Conservation (phyloP, 2,888 invertebrate species). For the Bugulina stolonifera region DNA sequence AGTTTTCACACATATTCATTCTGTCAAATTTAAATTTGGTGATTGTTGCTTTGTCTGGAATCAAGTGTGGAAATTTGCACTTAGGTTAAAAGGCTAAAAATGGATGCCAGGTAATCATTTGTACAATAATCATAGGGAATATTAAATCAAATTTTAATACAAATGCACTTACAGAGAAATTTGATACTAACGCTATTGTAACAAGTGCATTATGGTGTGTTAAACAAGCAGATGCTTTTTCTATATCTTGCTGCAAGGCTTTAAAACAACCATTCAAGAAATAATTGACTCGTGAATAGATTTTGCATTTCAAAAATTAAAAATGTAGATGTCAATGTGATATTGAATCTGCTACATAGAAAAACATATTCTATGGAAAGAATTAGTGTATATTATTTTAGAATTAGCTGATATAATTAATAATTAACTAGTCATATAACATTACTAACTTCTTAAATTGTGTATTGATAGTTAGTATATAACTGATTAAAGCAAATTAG, state of each 20-base stretch:
- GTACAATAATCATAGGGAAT: neutral
- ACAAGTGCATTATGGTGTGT: neutral
- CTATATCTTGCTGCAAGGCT: constrained; percentile 3
- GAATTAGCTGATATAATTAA: constrained; percentile 15
- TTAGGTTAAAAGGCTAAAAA: neutral
- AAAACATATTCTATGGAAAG: constrained; percentile 6
- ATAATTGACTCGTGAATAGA: constrained; percentile 9
- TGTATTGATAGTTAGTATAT: neutral
- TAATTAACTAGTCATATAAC: constrained; percentile 16
- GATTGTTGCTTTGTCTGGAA: neutral
- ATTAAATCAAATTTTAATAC: constrained; percentile 14
- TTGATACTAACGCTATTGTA: neutral
- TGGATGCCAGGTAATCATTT: neutral
- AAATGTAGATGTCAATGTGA: constrained; percentile 2
- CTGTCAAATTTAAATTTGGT: neutral
- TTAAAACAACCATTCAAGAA: neutral
- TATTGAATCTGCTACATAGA: constrained; percentile 20
- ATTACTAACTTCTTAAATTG: constrained; percentile 3
- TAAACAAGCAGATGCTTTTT: neutral
- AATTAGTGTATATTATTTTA: constrained; percentile 8
- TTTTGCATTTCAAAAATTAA: constrained; percentile 10
- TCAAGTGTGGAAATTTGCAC: neutral
- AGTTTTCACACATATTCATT: neutral
- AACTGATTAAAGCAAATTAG: neutral
- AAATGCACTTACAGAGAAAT: neutral